These are phyloP conservation scores for Mythimna pallens DNA, from an alignment of 2,888 invertebrate genomes.

Conservation along the genomic window DNA sequence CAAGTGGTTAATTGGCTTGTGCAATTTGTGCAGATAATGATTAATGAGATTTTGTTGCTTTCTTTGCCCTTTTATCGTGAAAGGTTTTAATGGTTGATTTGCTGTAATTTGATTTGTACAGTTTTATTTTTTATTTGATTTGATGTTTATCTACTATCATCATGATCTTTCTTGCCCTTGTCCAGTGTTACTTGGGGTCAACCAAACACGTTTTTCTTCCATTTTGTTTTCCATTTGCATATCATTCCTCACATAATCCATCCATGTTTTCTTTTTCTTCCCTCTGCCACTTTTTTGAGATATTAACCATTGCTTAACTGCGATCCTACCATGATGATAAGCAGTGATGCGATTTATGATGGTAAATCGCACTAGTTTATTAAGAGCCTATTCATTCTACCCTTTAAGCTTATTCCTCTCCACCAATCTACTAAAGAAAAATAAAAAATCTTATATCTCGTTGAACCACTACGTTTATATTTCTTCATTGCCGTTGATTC, in stretches of 20 bases:
- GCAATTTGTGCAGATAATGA: slow-evolving; percentile 60
- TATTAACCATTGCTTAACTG: too few species aligned
- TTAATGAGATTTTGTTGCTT: slow-evolving; percentile 30
- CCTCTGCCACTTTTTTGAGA: too few species aligned
- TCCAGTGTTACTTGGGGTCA: neutral
- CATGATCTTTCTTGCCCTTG: neutral
- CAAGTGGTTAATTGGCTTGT: slow-evolving; percentile 64
- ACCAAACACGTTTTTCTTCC: neutral
- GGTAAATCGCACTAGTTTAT: too few species aligned
- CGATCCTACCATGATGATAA: too few species aligned
- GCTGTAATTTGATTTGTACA: slow-evolving; percentile 4
- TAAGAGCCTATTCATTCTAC: too few species aligned
- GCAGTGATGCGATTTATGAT: too few species aligned
- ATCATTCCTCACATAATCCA: neutral
- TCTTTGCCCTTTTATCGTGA: slow-evolving; percentile 18
- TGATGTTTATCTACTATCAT: neutral
- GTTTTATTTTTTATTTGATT: neutral
- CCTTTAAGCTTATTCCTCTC: too few species aligned
- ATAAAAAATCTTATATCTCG: neutral
- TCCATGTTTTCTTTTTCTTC: neutral
- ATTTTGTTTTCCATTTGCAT: neutral
- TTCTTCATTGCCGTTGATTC: neutral
- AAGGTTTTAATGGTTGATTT: slow-evolving; percentile 19
- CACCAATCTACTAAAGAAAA: neutral
- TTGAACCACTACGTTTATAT: neutral